Percentiles rank a stretch among this genome's conserved stretches.
phyloP scores from a whole-genome alignment of 2,113 vertebrate species.

The Gracilinanus agilis region DNA sequence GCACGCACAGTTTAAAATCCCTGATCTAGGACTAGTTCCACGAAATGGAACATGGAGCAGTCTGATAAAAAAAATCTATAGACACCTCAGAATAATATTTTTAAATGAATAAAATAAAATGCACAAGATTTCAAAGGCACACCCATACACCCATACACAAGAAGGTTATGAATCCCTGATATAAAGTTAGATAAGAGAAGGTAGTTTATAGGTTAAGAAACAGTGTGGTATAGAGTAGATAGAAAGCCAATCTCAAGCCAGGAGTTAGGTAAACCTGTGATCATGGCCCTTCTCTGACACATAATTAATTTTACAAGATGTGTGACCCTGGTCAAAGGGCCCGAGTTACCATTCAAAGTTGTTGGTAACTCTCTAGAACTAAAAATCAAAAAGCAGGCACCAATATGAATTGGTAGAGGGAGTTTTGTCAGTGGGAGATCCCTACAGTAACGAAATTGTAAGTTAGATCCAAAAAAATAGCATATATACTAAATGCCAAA shows the following conservation, averaged over 20 bases:
- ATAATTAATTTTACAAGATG: background rate
- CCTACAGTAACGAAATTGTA: background rate
- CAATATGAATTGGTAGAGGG: background rate
- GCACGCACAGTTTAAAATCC: background rate
- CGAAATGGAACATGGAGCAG: background rate
- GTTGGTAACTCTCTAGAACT: background rate
- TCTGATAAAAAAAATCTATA: background rate
- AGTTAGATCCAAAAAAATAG: background rate
- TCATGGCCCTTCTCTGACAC: background rate
- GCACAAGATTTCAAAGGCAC: background rate
- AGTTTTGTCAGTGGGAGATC: background rate
- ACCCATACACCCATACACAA: background rate
- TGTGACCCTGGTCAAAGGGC: background rate
- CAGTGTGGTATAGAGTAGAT: background rate
- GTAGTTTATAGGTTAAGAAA: background rate
- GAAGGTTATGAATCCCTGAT: background rate
- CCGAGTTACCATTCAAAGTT: background rate
- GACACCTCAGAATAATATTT: background rate
- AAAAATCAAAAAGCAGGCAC: background rate
- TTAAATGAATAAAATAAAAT: background rate
- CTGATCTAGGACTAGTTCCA: background rate
- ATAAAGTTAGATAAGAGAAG: background rate
- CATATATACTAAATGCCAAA: background rate
- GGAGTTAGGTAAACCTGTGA: background rate
- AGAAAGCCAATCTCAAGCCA: background rate